Conservation (phyloP, 2,888 invertebrate genomes). For the Diloba caeruleocephala region DNA sequence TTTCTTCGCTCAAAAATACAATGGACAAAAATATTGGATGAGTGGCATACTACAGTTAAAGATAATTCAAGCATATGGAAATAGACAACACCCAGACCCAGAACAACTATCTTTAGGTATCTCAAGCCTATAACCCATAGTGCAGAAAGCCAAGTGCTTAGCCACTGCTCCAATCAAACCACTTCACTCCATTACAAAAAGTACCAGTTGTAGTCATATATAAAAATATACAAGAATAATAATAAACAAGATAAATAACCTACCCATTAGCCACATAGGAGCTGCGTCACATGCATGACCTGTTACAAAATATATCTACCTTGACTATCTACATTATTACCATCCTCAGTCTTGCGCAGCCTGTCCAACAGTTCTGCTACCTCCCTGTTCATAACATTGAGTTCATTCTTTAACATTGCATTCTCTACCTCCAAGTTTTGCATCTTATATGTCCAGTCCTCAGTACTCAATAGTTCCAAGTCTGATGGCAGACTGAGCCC, state of each 20-base stretch:
- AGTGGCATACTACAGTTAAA: no score
- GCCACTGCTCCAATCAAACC: no score
- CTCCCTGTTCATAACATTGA: slow-evolving; percentile 80
- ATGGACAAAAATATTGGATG: no score
- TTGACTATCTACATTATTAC: slow-evolving; percentile 70
- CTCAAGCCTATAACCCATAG: no score
- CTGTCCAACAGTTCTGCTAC: slow-evolving; percentile 73
- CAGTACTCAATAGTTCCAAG: slow-evolving; percentile 62
- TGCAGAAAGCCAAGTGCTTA: no score
- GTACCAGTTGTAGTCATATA: no score
- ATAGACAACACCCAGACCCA: no score
- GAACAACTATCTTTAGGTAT: no score
- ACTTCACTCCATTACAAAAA: no score
- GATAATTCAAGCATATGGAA: no score
- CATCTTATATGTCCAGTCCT: slow-evolving; percentile 67
- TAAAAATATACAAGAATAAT: no score
- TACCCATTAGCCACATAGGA: slow-evolving; percentile 2
- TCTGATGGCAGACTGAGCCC: slow-evolving; percentile 77
- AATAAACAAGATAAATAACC: background rate
- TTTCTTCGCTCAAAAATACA: no score
- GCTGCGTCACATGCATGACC: slow-evolving; percentile 13
- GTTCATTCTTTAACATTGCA: slow-evolving; percentile 83
- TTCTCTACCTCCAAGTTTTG: slow-evolving; percentile 84
- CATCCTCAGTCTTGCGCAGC: slow-evolving; percentile 75
- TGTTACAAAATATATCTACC: slow-evolving; percentile 50